phyloP scores from a whole-genome alignment of 2,797 vertebrate genomes.

The Anolis apletophallus region DNA sequence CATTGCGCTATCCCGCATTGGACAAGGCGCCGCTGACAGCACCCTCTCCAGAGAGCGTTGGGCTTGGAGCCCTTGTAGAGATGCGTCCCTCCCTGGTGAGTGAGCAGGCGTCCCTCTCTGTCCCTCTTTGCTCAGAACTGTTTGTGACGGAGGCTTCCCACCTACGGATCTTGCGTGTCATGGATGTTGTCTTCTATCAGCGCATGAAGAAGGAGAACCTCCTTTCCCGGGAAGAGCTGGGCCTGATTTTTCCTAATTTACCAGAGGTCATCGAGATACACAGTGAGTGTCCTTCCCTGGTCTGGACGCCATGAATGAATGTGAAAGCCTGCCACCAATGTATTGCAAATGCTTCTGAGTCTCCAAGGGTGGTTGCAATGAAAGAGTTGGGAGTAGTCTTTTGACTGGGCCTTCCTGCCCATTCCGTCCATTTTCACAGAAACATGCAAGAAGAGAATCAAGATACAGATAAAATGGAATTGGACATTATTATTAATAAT shows the following conservation, averaged over 20 bases:
- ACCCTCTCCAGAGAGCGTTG: not conserved
- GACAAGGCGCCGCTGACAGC: too few relatives aligned
- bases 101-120: not conserved
- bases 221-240: conserved; percentile 86
- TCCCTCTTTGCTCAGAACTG: conserved; percentile 80
- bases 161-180: conserved; percentile 87
- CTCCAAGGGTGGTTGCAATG: not conserved
- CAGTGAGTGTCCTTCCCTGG: conserved; percentile 76
- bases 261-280: conserved; percentile 90
- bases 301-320: not conserved
- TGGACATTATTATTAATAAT: too few relatives aligned
- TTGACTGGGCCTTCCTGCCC: not conserved
- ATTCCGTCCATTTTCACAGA: too few relatives aligned
- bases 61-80: not conserved
- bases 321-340: too few relatives aligned
- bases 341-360: too few relatives aligned
- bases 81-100: not conserved
- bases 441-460: too few relatives aligned
- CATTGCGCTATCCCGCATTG: too few relatives aligned
- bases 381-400: not conserved
- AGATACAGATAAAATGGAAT: too few relatives aligned
- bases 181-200: conserved; percentile 93
- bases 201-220: conserved; percentile 87
- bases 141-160: conserved; percentile 91
- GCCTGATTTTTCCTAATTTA: conserved; percentile 92